Evolutionary conservation across 2,888 invertebrate genomes (phyloP).

Genomic region (Lucinisca nassula): DNA sequence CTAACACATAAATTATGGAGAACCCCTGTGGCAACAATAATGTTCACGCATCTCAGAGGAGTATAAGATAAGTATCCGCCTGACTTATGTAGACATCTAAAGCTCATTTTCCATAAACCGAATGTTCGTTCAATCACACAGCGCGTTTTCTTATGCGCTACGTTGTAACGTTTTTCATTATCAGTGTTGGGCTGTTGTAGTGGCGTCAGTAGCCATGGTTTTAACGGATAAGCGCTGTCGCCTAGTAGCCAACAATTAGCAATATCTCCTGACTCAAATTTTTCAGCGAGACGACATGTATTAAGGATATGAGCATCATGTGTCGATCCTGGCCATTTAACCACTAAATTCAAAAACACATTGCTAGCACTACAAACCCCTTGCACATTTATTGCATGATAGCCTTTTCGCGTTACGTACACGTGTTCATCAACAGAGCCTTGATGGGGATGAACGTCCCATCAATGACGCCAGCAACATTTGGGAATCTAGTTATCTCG

Average conservation of each 20-base stretch:
- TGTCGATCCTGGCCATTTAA: conserved; percentile 8
- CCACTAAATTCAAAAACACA: conserved; percentile 13
- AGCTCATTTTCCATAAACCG: conserved; percentile 1
- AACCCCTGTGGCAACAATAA: neutral
- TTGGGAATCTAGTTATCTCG: neutral
- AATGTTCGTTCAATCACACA: conserved; percentile 25
- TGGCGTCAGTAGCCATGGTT: conserved; percentile 6
- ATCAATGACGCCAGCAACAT: neutral
- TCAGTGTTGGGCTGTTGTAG: neutral
- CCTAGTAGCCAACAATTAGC: conserved; percentile 19
- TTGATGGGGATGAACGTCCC: neutral
- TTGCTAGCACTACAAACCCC: neutral
- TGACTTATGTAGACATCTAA: neutral
- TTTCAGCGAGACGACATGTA: neutral
- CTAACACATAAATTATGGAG: neutral
- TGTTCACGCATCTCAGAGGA: neutral
- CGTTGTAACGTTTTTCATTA: neutral
- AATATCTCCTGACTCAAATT: neutral
- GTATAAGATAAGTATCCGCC: neutral
- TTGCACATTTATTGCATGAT: conserved; percentile 31
- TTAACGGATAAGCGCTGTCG: conserved; percentile 15
- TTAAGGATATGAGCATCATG: neutral
- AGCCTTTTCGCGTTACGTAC: conserved; percentile 25
- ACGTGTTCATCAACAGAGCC: conserved; percentile 1
- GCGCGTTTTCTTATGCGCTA: conserved; percentile 8